Base-by-base conservation (phyloP, 1,140 invertebrate species). In the Cheumatopsyche charites region DNA sequence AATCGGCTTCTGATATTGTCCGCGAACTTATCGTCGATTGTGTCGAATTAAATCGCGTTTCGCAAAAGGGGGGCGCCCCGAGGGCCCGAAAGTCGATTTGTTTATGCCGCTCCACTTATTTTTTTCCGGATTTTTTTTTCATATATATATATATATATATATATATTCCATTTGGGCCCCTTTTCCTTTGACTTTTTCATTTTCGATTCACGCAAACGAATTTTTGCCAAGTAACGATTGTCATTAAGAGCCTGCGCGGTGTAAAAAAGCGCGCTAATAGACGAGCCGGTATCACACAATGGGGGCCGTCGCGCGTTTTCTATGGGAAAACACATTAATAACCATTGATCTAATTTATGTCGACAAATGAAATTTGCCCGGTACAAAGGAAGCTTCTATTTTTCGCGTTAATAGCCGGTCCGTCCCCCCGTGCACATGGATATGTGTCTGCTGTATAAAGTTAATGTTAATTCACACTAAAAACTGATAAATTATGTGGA, bases 241-340 rank as follows among this genome's bases (percentile, higher is more conserved):
- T 75, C 74, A 75, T 75, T 75, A 75, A 75, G 66, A 69, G 62
- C 29, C 63, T 45, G 29, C n/a, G 19, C 29, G 3, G 29, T 36
- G 21, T 71, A 71, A 71, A 74, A 71, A 70, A 70, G 26, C 41
- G 58, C 69, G 58, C 29, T 67, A 74, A 45, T 62, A 52, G 62
- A 71, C 41, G 63, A 66, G 41, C 41, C 19, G 67, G 65, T 19
- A 42, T 21, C 55, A 58, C 55, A 58, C 29, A 1, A 17, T 15
- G 23, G 17, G 47, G 68, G 15, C 62, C 55, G 42, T 41, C 55
- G 68, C 55, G 45, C 41, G 70, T 52, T 61, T 68, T 67, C 49
- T 73, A 75, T 73, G 74, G 71, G 74, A 75, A 75, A 75, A 75
- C 74, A 75, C 74, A 73, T 75, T 75, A 75, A 75, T 73, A 75